Percentiles rank a stretch among this genome's conserved stretches.
Conservation (phyloP, 2,113 vertebrate species). For the pig (Sus scrofa) region DNA sequence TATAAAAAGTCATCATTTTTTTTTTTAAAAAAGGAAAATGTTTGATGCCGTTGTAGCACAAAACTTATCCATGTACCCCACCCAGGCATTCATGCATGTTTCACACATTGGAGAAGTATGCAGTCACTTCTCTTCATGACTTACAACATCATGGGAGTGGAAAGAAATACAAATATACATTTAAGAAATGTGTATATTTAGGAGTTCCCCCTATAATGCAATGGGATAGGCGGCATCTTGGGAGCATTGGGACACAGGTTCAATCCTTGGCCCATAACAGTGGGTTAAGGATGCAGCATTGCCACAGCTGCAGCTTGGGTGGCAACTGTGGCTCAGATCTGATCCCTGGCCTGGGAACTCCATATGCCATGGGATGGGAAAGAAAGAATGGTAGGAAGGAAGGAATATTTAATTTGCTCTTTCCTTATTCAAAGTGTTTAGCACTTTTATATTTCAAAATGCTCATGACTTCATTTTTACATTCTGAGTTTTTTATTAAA, state of each 20-base stretch:
- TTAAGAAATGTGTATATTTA: constrained; percentile 23
- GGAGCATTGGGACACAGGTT: too few species aligned
- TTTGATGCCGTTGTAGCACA: not conserved
- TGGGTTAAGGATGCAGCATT: too few species aligned
- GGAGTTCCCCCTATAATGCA: too few species aligned
- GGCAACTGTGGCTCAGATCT: too few species aligned
- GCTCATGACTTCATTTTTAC: constrained; percentile 5
- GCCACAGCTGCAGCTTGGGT: too few species aligned
- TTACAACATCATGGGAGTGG: not conserved
- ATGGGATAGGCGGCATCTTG: too few species aligned
- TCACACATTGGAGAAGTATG: not conserved
- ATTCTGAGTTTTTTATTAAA: constrained; percentile 48
- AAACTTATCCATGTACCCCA: not conserved
- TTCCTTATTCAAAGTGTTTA: constrained; percentile 45
- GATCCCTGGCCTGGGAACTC: too few species aligned
- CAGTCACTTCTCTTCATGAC: constrained; percentile 23
- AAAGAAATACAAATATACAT: not conserved
- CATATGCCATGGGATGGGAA: too few species aligned
- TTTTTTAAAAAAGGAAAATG: too few species aligned
- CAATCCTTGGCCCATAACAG: too few species aligned
- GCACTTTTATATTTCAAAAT: constrained; percentile 51
- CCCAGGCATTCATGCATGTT: not conserved
- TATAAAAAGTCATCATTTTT: not conserved
- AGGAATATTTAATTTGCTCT: constrained; percentile 13
- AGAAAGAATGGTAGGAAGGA: too few species aligned